These are phyloP conservation scores for Neelides sp. DNA, from an alignment of 1,140 invertebrate species.

Conservation along the genomic window DNA sequence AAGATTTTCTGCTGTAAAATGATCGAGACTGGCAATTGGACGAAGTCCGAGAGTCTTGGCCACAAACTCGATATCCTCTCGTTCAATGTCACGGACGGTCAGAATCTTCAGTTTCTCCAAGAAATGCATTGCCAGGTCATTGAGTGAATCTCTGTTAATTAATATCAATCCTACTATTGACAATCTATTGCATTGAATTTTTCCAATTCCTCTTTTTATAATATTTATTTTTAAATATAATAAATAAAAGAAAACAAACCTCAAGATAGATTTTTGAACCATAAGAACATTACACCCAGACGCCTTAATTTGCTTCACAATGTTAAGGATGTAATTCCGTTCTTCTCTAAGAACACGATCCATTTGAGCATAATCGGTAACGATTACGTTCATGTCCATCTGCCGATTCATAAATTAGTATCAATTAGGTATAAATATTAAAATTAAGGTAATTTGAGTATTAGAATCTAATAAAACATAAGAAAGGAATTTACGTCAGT, in stretches of 20 bases:
- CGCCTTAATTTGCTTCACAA: constrained; percentile 98
- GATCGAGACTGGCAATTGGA: constrained; percentile 96
- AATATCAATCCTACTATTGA: constrained; percentile 8
- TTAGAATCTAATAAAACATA: constrained; percentile 6
- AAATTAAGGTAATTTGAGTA: constrained; percentile 6
- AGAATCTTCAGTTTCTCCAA: constrained; percentile 98
- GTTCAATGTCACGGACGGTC: constrained; percentile 95
- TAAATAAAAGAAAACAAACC: constrained; percentile 41
- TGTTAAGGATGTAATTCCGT: constrained; percentile 92
- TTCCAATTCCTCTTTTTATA: not conserved
- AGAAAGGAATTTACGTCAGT: constrained; percentile 65
- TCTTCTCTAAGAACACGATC: constrained; percentile 97
- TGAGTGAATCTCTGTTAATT: constrained; percentile 70
- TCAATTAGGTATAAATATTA: constrained; percentile 3
- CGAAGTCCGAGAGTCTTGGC: constrained; percentile 89
- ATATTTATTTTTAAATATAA: not conserved
- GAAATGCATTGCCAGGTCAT: constrained; percentile 93
- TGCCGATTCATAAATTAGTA: constrained; percentile 43
- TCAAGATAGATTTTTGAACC: constrained; percentile 96
- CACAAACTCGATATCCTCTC: constrained; percentile 94
- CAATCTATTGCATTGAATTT: too few relatives aligned
- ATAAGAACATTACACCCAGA: constrained; percentile 94
- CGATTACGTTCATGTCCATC: constrained; percentile 98
- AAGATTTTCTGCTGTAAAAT: constrained; percentile 84
- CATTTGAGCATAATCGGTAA: constrained; percentile 98